A percentile compares a stretch with the other conserved stretches of the same genome.
Conservation (phyloP, 2,113 vertebrate genomes). For the Etia nguti region DNA sequence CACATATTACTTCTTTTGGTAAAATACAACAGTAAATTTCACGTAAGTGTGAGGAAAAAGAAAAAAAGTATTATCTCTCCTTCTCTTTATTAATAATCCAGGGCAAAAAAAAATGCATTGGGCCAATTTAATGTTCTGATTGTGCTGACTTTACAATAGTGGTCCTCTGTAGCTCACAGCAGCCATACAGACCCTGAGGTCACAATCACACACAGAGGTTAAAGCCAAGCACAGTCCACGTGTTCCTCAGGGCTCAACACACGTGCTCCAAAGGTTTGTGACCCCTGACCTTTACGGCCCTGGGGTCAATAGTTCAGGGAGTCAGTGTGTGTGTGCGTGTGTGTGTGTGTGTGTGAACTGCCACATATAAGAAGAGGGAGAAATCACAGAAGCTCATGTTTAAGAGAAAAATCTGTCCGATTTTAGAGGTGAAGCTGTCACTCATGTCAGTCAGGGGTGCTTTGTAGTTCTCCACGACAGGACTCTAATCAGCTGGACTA, state of each 20-base stretch:
- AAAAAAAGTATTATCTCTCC: not conserved
- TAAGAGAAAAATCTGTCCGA: not conserved
- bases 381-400: not conserved
- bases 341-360: not conserved
- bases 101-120: not conserved
- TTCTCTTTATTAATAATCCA: not conserved
- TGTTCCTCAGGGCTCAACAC: not conserved
- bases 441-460: not conserved
- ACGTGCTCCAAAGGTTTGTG: not conserved
- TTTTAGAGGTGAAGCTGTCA: not conserved
- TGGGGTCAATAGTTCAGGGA: constrained; percentile 7
- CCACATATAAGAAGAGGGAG: not conserved
- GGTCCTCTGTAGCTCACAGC: not conserved
- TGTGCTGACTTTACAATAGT: not conserved
- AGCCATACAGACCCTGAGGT: not conserved
- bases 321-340: not conserved
- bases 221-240: not conserved
- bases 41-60: not conserved
- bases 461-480: not conserved
- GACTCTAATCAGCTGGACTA: not conserved
- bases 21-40: not conserved
- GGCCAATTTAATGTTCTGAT: not conserved
- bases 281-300: constrained; percentile 13
- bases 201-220: constrained; percentile 4
- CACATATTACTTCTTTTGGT: not conserved